Conservation (phyloP, 1,140 invertebrate genomes). For the Ceratosolen fusciceps region DNA sequence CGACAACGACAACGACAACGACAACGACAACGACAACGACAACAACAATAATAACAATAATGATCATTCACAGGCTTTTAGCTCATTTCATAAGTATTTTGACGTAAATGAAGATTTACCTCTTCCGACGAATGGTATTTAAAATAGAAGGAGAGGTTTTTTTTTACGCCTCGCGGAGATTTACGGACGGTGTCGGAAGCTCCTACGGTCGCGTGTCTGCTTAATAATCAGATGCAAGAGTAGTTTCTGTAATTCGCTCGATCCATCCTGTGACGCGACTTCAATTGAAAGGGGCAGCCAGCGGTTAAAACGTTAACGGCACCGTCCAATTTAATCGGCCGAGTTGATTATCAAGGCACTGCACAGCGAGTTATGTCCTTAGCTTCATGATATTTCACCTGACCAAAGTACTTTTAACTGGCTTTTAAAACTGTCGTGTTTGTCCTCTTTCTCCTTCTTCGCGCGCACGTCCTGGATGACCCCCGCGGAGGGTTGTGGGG, state of each 20-base stretch:
- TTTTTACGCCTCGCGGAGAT: too few species aligned
- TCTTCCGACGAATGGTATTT: too few species aligned
- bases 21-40: too few species aligned
- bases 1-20: too few species aligned
- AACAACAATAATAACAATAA: too few species aligned
- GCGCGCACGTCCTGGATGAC: not conserved
- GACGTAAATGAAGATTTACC: too few species aligned
- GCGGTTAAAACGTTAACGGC: not conserved
- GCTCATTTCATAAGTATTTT: too few species aligned
- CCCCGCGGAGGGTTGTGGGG: too few species aligned
- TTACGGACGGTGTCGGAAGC: too few species aligned
- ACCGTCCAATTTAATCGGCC: not conserved
- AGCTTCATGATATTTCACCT: not conserved
- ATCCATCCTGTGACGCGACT: not conserved
- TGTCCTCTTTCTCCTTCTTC: not conserved
- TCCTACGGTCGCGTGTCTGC: not conserved
- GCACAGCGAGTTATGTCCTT: not conserved
- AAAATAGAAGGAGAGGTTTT: too few species aligned
- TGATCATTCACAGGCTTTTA: too few species aligned
- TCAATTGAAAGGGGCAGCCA: not conserved
- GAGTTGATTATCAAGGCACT: not conserved
- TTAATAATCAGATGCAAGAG: not conserved
- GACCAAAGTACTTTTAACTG: not conserved
- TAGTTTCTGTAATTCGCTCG: not conserved
- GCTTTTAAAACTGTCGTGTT: not conserved